These are phyloP conservation scores for Alca torda DNA, from an alignment of 2,797 vertebrate genomes.

Conservation along the genomic window DNA sequence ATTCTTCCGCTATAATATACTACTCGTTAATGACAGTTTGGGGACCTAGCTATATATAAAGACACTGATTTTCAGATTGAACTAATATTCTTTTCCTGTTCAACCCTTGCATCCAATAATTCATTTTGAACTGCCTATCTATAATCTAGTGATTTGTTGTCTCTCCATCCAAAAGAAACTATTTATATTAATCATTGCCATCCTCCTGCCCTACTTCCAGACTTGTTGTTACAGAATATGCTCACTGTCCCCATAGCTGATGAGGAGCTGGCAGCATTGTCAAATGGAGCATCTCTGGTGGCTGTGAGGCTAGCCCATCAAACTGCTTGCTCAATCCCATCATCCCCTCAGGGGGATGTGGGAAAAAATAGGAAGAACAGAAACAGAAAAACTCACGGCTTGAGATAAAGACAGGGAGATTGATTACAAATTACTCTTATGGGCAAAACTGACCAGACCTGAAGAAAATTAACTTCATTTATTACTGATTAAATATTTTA, in stretches of 20 bases:
- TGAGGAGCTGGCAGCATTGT: background rate
- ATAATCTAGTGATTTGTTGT: background rate
- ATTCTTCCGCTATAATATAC: background rate
- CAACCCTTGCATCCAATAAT: background rate
- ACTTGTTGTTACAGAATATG: background rate
- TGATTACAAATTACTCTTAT: background rate
- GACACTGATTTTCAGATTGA: background rate
- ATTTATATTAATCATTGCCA: background rate
- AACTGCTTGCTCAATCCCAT: background rate
- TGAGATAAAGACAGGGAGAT: background rate
- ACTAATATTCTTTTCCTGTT: background rate
- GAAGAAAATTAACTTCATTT: background rate
- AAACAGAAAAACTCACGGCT: background rate
- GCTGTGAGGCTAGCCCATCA: background rate
- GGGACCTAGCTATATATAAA: background rate
- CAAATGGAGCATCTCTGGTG: background rate
- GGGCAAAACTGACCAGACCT: background rate
- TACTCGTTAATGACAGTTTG: rapidly evolving
- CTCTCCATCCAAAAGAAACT: background rate
- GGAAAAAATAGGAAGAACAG: background rate
- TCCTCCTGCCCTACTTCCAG: background rate
- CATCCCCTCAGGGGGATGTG: background rate
- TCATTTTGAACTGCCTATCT: background rate
- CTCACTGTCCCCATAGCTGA: background rate
- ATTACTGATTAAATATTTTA: background rate